Conservation (phyloP, 1,140 invertebrate species). For the Tigriopus japonicus region DNA sequence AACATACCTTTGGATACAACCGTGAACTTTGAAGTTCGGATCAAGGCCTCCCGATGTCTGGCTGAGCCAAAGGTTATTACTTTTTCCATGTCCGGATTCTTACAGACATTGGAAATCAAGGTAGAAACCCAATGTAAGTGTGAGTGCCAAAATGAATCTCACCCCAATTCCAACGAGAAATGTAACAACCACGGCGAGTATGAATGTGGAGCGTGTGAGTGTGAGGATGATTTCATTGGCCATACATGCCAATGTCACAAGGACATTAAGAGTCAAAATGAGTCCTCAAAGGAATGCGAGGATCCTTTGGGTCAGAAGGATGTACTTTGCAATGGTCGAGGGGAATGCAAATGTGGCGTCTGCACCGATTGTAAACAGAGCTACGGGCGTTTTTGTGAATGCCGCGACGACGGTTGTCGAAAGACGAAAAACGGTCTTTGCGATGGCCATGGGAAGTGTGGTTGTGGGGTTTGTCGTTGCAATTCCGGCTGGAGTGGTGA, state of each 20-base stretch:
- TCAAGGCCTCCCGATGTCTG: constrained; percentile 25
- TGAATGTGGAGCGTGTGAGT: constrained; percentile 18
- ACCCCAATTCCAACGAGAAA: neutral
- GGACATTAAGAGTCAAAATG: constrained; percentile 20
- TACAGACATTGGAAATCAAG: constrained; percentile 23
- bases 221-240: constrained; percentile 19
- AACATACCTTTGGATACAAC: constrained; percentile 81
- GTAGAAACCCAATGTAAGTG: constrained; percentile 26
- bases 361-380: neutral
- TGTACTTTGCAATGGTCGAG: neutral
- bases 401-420: neutral
- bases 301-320: neutral
- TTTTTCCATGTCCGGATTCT: constrained; percentile 25
- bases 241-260: constrained; percentile 16
- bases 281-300: constrained; percentile 18
- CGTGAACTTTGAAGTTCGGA: constrained; percentile 69
- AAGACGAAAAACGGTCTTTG: neutral
- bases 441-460: neutral
- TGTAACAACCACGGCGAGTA: constrained; percentile 5
- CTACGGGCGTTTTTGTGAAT: neutral
- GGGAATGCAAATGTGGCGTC: neutral
- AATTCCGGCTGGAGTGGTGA: neutral
- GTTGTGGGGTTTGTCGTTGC: neutral
- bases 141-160: constrained; percentile 20
- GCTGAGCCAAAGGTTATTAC: neutral